A percentile compares a stretch with the other conserved stretches of the same genome.
phyloP scores from a whole-genome alignment of 2,797 vertebrate genomes.

The Hylomyscus alleni region DNA sequence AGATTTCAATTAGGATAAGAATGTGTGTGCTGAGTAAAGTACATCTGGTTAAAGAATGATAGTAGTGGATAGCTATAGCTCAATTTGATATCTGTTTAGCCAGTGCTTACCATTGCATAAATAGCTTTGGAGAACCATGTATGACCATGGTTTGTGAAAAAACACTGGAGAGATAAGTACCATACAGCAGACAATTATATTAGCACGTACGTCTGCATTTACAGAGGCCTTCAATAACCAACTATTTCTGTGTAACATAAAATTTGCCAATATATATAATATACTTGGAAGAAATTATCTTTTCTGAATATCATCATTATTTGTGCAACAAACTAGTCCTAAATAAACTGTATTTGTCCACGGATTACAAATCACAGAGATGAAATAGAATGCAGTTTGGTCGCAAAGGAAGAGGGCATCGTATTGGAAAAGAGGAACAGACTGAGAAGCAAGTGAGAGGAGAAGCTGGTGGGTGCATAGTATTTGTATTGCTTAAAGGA shows the following conservation, averaged over 20 bases:
- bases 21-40: background rate
- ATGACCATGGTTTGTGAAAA: background rate
- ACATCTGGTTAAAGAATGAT: background rate
- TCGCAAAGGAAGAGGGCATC: background rate
- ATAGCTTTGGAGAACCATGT: background rate
- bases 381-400: background rate
- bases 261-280: too few relatives aligned
- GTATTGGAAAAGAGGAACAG: background rate
- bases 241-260: background rate
- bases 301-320: background rate
- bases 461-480: too few relatives aligned
- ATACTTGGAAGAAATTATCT: background rate
- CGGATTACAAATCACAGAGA: background rate
- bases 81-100: background rate
- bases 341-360: background rate
- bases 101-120: background rate
- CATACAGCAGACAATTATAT: background rate
- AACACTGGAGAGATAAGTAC: background rate
- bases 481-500: background rate
- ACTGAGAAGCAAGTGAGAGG: background rate
- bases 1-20: background rate
- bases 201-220: background rate
- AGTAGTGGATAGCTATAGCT: background rate
- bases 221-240: background rate
- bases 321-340: background rate